Conservation (phyloP, 2,888 invertebrate species). For the Drosophila nr. fundita region DNA sequence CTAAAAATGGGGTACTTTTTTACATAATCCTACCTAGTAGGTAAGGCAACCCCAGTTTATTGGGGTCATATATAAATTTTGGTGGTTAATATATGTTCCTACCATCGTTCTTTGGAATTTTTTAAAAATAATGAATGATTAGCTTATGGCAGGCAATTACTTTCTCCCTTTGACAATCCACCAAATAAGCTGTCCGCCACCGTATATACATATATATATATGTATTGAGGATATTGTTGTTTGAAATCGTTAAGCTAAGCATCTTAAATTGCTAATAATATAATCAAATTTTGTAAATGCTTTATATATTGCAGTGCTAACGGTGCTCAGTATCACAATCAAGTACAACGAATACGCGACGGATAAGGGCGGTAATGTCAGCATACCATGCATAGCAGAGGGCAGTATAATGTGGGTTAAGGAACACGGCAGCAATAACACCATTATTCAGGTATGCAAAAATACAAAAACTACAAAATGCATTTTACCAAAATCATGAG, state of each 20-base stretch:
- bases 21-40: too few relatives aligned
- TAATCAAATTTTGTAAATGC: not conserved
- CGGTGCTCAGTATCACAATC: slow-evolving; percentile 84
- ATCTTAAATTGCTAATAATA: not conserved
- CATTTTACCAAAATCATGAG: not conserved
- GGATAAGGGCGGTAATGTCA: slow-evolving; percentile 84
- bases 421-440: slow-evolving; percentile 82
- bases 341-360: slow-evolving; percentile 85
- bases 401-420: slow-evolving; percentile 85
- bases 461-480: not conserved
- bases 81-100: too few relatives aligned
- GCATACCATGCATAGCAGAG: slow-evolving; percentile 84
- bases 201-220: not conserved
- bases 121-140: too few relatives aligned
- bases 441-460: slow-evolving; percentile 81
- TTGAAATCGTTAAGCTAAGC: not conserved
- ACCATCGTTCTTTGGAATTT: too few relatives aligned
- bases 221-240: not conserved
- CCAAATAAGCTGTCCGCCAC: too few relatives aligned
- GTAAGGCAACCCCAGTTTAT: too few relatives aligned
- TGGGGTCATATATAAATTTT: too few relatives aligned
- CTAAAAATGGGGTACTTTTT: too few relatives aligned
- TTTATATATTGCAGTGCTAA: slow-evolving; percentile 78
- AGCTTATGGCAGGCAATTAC: too few relatives aligned
- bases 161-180: too few relatives aligned